Conservation (phyloP, 2,888 invertebrate genomes). For the Lucinisca nassula region DNA sequence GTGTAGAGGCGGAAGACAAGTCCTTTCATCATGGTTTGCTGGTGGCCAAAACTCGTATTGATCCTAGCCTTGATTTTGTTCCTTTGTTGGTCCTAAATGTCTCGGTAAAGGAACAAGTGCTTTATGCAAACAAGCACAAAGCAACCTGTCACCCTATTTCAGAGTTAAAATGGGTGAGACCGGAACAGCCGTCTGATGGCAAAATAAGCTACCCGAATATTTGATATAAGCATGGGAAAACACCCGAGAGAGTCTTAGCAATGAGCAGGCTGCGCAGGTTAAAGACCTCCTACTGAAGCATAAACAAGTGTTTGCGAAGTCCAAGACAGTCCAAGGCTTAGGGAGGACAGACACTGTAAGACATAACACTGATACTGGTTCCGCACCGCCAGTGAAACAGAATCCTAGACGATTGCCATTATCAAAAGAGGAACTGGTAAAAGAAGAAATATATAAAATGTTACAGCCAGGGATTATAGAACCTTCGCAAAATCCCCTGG, state of each 20-base stretch:
- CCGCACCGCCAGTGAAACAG: slow-evolving; percentile 18
- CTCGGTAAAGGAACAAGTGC: neutral
- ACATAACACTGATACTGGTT: slow-evolving; percentile 3
- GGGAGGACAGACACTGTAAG: neutral
- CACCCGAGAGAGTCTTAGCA: neutral
- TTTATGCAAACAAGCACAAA: slow-evolving; percentile 3
- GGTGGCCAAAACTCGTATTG: neutral
- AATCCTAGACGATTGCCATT: slow-evolving; percentile 24
- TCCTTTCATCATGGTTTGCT: neutral
- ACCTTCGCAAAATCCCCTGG: slow-evolving; percentile 83
- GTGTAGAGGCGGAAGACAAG: neutral
- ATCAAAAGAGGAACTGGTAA: neutral
- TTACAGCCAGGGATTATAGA: slow-evolving; percentile 43
- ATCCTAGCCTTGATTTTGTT: slow-evolving; percentile 12
- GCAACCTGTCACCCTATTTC: neutral
- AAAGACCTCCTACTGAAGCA: neutral
- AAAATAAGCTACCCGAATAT: neutral
- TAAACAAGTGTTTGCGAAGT: neutral
- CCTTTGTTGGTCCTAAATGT: slow-evolving; percentile 24
- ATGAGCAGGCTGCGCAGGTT: neutral
- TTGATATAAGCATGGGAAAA: neutral
- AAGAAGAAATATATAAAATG: slow-evolving; percentile 23
- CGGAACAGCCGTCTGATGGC: too few relatives aligned
- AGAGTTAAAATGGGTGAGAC: too few relatives aligned
- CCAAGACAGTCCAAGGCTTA: neutral